phyloP scores from a whole-genome alignment of 1,140 invertebrate genomes.

The Zaprionus camerounensis region DNA sequence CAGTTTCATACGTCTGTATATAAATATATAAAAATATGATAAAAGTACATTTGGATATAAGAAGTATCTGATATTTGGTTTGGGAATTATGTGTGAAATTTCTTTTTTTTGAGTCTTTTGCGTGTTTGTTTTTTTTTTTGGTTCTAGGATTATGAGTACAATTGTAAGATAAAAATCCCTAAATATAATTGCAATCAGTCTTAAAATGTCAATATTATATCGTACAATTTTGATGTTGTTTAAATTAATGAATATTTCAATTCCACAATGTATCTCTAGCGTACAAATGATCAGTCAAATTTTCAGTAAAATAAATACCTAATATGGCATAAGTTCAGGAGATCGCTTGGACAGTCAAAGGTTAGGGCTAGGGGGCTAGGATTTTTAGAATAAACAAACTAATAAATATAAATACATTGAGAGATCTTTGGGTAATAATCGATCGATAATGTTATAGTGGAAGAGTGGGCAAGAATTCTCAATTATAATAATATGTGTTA shows the following conservation, averaged over 20 bases:
- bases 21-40: slow-evolving; percentile 28
- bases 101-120: slow-evolving; percentile 23
- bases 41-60: slow-evolving; percentile 60
- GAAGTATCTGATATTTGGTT: slow-evolving; percentile 64
- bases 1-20: slow-evolving; percentile 17
- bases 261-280: slow-evolving; percentile 29
- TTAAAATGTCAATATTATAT: slow-evolving; percentile 55
- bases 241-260: slow-evolving; percentile 31
- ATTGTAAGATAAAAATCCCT: slow-evolving; percentile 56
- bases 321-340: slow-evolving; percentile 55
- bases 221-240: slow-evolving; percentile 47
- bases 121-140: slow-evolving; percentile 38
- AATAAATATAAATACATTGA: slow-evolving; percentile 25
- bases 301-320: slow-evolving; percentile 49
- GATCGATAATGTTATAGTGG: slow-evolving; percentile 11
- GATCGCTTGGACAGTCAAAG: slow-evolving; percentile 44
- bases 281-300: slow-evolving; percentile 59
- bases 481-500: not conserved
- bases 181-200: slow-evolving; percentile 60
- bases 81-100: slow-evolving; percentile 56
- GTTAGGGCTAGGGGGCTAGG: slow-evolving; percentile 10
- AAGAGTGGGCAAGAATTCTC: slow-evolving; percentile 19
- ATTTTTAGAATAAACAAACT: slow-evolving; percentile 14
- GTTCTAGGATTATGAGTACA: slow-evolving; percentile 37
- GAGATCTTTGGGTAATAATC: slow-evolving; percentile 37